Base-by-base conservation (phyloP, 2,113 vertebrate genomes). In the Barbus barbus region DNA sequence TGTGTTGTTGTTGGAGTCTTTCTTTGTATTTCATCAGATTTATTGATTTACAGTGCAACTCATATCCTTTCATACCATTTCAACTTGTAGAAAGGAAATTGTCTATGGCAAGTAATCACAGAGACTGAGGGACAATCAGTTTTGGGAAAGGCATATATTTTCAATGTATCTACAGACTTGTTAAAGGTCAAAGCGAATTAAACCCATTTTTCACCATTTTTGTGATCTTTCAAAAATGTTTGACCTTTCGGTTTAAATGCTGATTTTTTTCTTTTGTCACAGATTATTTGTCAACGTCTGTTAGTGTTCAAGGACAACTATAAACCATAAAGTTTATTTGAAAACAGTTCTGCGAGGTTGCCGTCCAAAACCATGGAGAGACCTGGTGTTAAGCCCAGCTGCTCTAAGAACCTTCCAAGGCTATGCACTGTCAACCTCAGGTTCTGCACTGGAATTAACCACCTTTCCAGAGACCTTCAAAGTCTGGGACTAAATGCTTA, bases 111-210 rank as follows among this genome's bases (percentile, higher is more conserved):
- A 81, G 77, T 84, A 85, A 83, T 89, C 79, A 85, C 71, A 46
- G 7, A 58, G 81, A 78, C 28, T 46, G 80, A 80, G 61, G n/a
- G 36, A 56, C 53, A 38, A 87, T 82, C 58, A 81, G 61, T 85
- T 76, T 60, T 63, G 20, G 48, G 46, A 79, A 84, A 51, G 78
- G 61, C 53, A 56, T 81, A 44, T 72, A 81, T 76, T 65, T 74
- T 85, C 61, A 51, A 85, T 88, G 46, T 84, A 85, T 89, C 81
- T 83, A 87, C 71, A 31, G 75, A 28, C 38, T 85, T 41, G 69
- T 82, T 89, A 89, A 89, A 89, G 86, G 88, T 89, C 84, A 87
- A 48, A 82, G 44, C 7, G 46, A 87, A 85, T 82, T 22, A 82
- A 77, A 82, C 72, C 38, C 38, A 73, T 69, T 67, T 86, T 85